These are phyloP conservation scores for Tenthredo amoena DNA, from an alignment of 2,888 invertebrate genomes.

Conservation along the genomic window DNA sequence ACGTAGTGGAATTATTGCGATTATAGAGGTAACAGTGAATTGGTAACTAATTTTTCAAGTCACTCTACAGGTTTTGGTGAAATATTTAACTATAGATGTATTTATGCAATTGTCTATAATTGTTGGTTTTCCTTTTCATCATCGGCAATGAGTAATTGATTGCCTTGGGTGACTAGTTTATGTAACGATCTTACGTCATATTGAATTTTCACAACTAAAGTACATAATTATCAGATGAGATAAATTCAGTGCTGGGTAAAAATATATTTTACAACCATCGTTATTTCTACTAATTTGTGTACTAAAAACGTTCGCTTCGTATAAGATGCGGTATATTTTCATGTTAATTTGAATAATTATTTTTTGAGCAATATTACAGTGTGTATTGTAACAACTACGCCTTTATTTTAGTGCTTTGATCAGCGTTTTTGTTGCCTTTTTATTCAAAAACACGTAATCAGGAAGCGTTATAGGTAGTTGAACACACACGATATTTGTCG, in stretches of 20 bases:
- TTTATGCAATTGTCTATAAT: not conserved
- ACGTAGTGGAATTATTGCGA: slow-evolving; percentile 8
- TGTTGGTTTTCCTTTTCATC: not conserved
- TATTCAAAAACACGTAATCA: not conserved
- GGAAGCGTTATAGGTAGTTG: not conserved
- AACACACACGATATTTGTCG: slow-evolving; percentile 18
- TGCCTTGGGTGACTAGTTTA: slow-evolving; percentile 5
- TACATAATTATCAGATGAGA: not conserved
- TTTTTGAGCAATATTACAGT: slow-evolving; percentile 16
- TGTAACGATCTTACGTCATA: not conserved
- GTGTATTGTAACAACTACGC: not conserved
- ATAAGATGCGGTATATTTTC: not conserved
- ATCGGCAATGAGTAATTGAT: not conserved
- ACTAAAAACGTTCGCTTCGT: not conserved
- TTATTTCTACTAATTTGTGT: not conserved
- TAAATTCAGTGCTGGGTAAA: not conserved
- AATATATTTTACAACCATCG: not conserved
- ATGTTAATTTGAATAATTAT: not conserved
- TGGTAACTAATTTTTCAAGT: not conserved
- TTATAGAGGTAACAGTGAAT: not conserved
- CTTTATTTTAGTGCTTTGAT: not conserved
- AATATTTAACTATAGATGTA: not conserved
- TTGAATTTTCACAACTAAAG: not conserved
- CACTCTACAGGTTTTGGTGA: not conserved
- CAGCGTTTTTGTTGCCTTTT: not conserved